These are phyloP conservation scores for Drosophila arawakana DNA, from an alignment of 1,140 invertebrate genomes.

Conservation along the genomic window DNA sequence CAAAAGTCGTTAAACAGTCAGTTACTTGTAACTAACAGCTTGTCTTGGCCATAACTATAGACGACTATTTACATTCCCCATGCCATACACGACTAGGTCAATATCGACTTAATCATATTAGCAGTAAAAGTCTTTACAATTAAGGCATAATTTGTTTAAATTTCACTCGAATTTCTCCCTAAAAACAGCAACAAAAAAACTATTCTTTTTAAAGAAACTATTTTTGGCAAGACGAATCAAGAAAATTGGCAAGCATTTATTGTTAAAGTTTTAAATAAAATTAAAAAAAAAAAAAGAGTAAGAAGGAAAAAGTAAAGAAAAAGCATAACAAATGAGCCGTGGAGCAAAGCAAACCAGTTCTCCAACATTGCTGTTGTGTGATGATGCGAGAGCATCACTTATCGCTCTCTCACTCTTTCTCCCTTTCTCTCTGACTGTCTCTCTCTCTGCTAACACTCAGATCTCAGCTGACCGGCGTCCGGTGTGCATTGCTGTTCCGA, in stretches of 20 bases:
- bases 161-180: conserved; percentile 32
- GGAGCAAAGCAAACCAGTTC: conserved; percentile 61
- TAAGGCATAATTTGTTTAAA: conserved; percentile 19
- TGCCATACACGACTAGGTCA: conserved; percentile 3
- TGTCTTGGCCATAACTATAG: conserved; percentile 6
- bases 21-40: background rate
- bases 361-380: conserved; percentile 13
- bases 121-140: conserved; percentile 13
- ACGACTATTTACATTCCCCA: conserved; percentile 13
- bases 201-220: conserved; percentile 25
- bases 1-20: conserved; percentile 20
- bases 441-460: conserved; percentile 10
- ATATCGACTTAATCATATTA: conserved; percentile 15
- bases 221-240: conserved; percentile 50
- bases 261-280: background rate
- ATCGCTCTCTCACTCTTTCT: conserved; percentile 8
- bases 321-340: conserved; percentile 74
- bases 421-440: conserved; percentile 12
- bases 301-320: conserved; percentile 46
- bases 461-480: conserved; percentile 54
- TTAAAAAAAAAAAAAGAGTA: conserved; percentile 23
- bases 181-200: background rate
- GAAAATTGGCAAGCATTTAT: conserved; percentile 68
- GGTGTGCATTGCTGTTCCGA: conserved; percentile 28
- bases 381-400: conserved; percentile 32